Evolutionary conservation across 2,888 invertebrate species (phyloP), one percentile per base, ranked within the genome.

Genomic region (Caenorhabditis sp.): DNA sequence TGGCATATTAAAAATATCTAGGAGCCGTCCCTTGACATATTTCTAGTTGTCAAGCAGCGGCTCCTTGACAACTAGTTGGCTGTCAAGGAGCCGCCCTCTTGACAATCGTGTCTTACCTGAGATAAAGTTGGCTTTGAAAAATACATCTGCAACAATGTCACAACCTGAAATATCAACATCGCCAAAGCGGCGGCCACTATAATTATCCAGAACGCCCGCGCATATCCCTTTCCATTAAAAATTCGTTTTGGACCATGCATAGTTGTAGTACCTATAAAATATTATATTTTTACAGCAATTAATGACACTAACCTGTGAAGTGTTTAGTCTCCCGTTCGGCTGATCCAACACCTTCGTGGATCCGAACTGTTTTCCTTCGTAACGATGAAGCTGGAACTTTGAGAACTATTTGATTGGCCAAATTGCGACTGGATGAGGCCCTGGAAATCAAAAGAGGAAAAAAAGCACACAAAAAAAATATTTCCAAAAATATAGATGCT

Each of bases 211-310:
- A 80, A 76, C 12, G 59, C 26, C 4, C 63, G 43, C 12, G 69
- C 70, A 26, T 56, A 59, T 25, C 71, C 68, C 49, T 75, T 74
- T 21, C 71, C 75, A 27, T 58, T 52, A 75, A 83, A 84, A 50
- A 85, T 77, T 25, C 85, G 70, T 56, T 82, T 69, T 25, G 83
- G 79, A 36, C 85, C 85, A 77, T 85, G 85, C 68, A 85, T 76
- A 52, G 85, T 81, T 1, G 85, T 82, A 23, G 84, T 82, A 14
- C 78, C 85, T 84, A 60, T 21, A 79, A 68, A 62, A 25, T 20
- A 23, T 21, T 23, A 62, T 20, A 4, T 56, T n/a, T 50, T 23
- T 36, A 25, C 21, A 10, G 27, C n/a, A 23, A 21, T 14, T 50
- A 43, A 31, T 7, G 31, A 4, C 31, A 31, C 53, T 20, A 21